Conservation (phyloP, 2,888 invertebrate species). For the Cetonia aurata region DNA sequence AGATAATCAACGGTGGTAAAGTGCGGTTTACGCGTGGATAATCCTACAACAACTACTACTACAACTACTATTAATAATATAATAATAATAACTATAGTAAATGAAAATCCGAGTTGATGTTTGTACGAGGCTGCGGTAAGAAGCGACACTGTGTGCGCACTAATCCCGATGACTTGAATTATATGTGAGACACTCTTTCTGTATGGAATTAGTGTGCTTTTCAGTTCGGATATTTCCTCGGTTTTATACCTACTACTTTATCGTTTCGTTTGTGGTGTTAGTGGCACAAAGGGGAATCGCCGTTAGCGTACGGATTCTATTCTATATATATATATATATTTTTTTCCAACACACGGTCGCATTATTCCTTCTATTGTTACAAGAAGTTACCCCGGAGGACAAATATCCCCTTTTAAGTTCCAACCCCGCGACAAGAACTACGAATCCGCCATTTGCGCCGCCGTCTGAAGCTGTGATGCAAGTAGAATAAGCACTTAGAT, state of each 20-base stretch:
- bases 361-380: slow-evolving; percentile 27
- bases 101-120: slow-evolving; percentile 30
- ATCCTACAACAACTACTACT: slow-evolving; percentile 1
- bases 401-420: slow-evolving; percentile 32
- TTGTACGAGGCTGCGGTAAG: slow-evolving; percentile 2
- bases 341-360: slow-evolving; percentile 18
- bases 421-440: slow-evolving; percentile 35
- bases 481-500: slow-evolving; percentile 58
- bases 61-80: not conserved
- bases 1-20: slow-evolving; percentile 57
- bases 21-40: slow-evolving; percentile 44
- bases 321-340: slow-evolving; percentile 44
- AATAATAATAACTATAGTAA: slow-evolving; percentile 22
- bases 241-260: slow-evolving; percentile 33
- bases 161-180: slow-evolving; percentile 24
- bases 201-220: slow-evolving; percentile 44
- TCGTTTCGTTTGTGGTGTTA: slow-evolving; percentile 44
- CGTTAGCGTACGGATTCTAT: slow-evolving; percentile 45
- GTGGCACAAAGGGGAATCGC: slow-evolving; percentile 44
- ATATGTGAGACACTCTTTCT: slow-evolving; percentile 34
- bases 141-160: slow-evolving; percentile 23
- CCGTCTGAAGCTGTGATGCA: slow-evolving; percentile 60
- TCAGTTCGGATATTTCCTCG: slow-evolving; percentile 33
- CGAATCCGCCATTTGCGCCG: slow-evolving; percentile 56
- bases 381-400: slow-evolving; percentile 8